These are phyloP conservation scores for Enteromius afrohamiltoni DNA, from an alignment of 2,797 vertebrate species.

Conservation along the genomic window DNA sequence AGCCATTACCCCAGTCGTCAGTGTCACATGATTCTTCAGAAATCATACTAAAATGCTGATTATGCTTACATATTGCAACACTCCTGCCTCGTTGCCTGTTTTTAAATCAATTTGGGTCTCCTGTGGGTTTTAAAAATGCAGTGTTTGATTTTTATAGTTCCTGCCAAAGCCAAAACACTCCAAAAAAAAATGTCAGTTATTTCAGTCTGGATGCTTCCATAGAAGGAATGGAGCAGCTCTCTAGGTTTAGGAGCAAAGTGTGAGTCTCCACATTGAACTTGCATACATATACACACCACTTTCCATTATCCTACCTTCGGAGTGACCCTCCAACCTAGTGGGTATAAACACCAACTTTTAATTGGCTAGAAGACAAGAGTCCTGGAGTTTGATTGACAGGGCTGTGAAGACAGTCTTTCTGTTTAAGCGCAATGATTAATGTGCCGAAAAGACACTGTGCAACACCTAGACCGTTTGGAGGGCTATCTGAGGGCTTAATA, in stretches of 20 bases:
- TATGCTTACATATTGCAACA: background rate
- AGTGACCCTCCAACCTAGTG: background rate
- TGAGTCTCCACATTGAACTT: background rate
- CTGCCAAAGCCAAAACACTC: background rate
- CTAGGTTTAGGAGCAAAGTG: background rate
- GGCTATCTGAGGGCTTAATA: constrained; percentile 5
- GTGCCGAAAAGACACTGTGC: background rate
- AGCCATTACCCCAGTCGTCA: background rate
- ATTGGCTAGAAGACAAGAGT: constrained; percentile 18
- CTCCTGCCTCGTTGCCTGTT: background rate
- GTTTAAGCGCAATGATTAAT: constrained; percentile 9
- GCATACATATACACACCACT: constrained; percentile 3
- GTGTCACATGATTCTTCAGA: background rate
- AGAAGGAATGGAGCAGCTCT: background rate
- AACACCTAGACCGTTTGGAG: background rate
- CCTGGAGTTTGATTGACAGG: constrained; percentile 22
- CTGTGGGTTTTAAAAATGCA: background rate
- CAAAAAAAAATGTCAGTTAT: background rate
- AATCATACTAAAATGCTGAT: background rate
- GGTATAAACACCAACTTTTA: constrained; percentile 4
- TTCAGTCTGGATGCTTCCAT: constrained; percentile 10
- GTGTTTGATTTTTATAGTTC: constrained; percentile 8
- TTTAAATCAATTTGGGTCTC: background rate
- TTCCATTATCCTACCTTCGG: background rate
- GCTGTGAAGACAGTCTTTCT: constrained; percentile 24